phyloP scores from a whole-genome alignment of 1,140 invertebrate genomes.

The Cylas formicarius region DNA sequence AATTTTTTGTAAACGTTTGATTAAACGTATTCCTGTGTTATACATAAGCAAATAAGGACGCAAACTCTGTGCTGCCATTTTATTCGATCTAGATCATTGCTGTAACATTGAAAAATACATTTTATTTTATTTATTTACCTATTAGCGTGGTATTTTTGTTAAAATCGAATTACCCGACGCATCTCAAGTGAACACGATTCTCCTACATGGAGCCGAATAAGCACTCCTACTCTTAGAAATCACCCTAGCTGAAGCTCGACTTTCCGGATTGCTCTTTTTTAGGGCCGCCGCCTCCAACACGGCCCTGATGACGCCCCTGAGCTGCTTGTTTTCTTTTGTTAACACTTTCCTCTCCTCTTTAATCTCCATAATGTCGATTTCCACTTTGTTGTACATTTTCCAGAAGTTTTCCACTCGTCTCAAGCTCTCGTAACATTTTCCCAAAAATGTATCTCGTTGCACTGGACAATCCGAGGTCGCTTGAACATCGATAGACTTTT shows the following conservation, averaged over 20 bases:
- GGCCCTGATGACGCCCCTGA: slow-evolving; percentile 29
- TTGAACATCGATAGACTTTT: too few relatives aligned
- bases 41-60: too few relatives aligned
- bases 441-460: slow-evolving; percentile 9
- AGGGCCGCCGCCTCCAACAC: slow-evolving; percentile 33
- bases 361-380: slow-evolving; percentile 29
- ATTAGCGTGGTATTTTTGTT: background rate
- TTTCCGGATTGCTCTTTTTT: slow-evolving; percentile 17
- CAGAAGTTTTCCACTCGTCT: slow-evolving; percentile 31
- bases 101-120: too few relatives aligned
- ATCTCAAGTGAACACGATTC: slow-evolving; percentile 19
- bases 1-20: too few relatives aligned
- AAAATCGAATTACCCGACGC: background rate
- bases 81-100: too few relatives aligned
- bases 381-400: slow-evolving; percentile 31
- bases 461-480: too few relatives aligned
- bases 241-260: slow-evolving; percentile 19
- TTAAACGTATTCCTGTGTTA: too few relatives aligned
- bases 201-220: slow-evolving; percentile 23
- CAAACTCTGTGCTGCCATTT: too few relatives aligned
- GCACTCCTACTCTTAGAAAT: slow-evolving; percentile 18
- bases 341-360: slow-evolving; percentile 27
- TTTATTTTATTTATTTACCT: too few relatives aligned
- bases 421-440: slow-evolving; percentile 21
- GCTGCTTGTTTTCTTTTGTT: slow-evolving; percentile 29